Conservation (phyloP, 2,113 vertebrate species). For the Artemisiospiza belli region DNA sequence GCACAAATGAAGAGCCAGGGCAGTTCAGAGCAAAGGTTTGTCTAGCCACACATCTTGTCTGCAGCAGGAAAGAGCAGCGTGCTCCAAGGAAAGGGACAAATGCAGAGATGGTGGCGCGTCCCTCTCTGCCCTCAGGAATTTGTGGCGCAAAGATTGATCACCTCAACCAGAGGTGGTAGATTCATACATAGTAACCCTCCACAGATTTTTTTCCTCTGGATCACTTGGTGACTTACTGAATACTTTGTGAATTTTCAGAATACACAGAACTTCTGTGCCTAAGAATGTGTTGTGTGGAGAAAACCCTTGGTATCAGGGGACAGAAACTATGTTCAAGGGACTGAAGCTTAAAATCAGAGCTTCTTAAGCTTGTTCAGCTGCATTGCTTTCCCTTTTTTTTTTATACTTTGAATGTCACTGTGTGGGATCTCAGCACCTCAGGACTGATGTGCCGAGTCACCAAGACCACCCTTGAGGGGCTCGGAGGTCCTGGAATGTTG, state of each 20-base stretch:
- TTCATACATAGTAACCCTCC: neutral
- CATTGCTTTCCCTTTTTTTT: neutral
- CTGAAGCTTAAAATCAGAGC: neutral
- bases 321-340: neutral
- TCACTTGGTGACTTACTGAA: neutral
- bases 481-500: too few relatives aligned
- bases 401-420: neutral
- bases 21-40: neutral
- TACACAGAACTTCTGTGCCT: fast-evolving
- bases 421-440: too few relatives aligned
- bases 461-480: too few relatives aligned
- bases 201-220: neutral
- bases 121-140: neutral
- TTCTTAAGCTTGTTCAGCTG: neutral
- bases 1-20: neutral
- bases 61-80: neutral
- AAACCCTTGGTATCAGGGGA: neutral
- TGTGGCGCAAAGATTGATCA: neutral
- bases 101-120: neutral
- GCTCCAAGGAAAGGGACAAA: neutral
- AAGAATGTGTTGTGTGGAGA: neutral
- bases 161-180: neutral
- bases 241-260: neutral
- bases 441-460: too few relatives aligned
- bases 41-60: neutral